Evolutionary conservation across 2,888 invertebrate genomes (phyloP), one percentile per base, ranked within the genome.

Genomic region (Drosophila kanekoi): DNA sequence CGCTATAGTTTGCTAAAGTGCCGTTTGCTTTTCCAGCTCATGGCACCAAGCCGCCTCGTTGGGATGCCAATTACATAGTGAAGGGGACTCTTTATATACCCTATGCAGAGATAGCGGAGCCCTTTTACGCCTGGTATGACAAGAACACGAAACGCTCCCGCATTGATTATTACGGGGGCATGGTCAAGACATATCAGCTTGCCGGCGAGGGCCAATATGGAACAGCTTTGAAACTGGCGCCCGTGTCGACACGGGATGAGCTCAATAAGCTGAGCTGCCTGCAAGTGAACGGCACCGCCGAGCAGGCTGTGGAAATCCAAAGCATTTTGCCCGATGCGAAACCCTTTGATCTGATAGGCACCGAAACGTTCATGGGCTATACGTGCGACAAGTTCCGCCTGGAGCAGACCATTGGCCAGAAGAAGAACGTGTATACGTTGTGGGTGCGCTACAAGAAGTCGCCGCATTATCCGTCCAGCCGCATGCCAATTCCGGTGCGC

Each of bases 161-260:
- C 48, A 97, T 99, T 69, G 98, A 98, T 92, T 99, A 98, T 90
- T 99, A 99, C 93, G 97, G 97, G 71, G 96, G 96, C 91, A 97
- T 98, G 96, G 97, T 97, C n/a, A 96, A 96, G 92, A 98, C 98
- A 0, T 97, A 96, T 87, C 98, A 98, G 92, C 91, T 97, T 28
- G 92, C 93, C 0, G 78, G 93, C 0, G 93, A 94, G 0, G 95
- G 94, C 4, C 89, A 93, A 0, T 96, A 93, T 87, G 98, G 98
- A 0, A 94, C 95, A 0, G 95, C 95, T 68, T 92, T 97, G 28
- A 98, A 98, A 94, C 87, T 98, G 48, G 97, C 97, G 0, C 97
- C 98, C 0, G 94, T 98, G 59, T 97, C 97, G 0, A 97, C 96
- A 0, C 65, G 84, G 14, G 96, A 97, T 86, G 92, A 93, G 1